Base-by-base conservation (phyloP, 2,797 vertebrate species). In the Mus minutoides region DNA sequence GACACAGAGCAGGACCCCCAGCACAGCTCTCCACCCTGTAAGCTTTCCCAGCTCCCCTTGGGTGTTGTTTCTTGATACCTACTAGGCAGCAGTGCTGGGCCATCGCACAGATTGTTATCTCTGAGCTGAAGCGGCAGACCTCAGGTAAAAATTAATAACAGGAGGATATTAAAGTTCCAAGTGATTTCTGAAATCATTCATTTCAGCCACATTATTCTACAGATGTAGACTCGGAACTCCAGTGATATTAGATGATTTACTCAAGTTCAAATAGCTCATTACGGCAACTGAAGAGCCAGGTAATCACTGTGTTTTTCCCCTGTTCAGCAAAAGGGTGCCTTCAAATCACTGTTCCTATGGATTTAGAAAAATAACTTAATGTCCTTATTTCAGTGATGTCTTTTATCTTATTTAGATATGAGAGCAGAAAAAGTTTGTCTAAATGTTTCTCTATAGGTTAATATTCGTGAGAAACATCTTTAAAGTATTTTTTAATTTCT, bases 401-500 rank as follows among this genome's bases (percentile, higher is more conserved):
- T 54, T 86, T 90, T 34, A 91, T 94, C 46, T 88, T 56, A 75
- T 69, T 69, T 92, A 93, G 92, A 79, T 79, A 75, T 34, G 34
- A 82, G 26, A 54, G 79, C 78, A 94, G 91, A 75, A 87, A 91
- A 82, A 71, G 12, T 83, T 80, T 21, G 88, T 91, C 86, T 52
- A 92, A 94, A 92, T 17, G 40, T 62, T 76, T 67, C 46, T 95
- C 90, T 54, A 87, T 77, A 89, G 49, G 87, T 76, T 92, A 96
- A 82, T 79, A 62, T 79, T 90, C 93, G 75, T 88, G 46, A 91
- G 22, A 91, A 75, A 56, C 40, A 85, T 76, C 92, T 96, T 77
- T 92, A 85, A 96, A 89, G 83, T 60, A 40, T 94, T 94, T 76
- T 90, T 24, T 94, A 79, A 64, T 73, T 96, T 94, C 79, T 90